Percentiles rank a stretch among this genome's conserved stretches.
Evolutionary conservation across 2,888 invertebrate species (phyloP).

Genomic region (Agriopis leucophaearia): DNA sequence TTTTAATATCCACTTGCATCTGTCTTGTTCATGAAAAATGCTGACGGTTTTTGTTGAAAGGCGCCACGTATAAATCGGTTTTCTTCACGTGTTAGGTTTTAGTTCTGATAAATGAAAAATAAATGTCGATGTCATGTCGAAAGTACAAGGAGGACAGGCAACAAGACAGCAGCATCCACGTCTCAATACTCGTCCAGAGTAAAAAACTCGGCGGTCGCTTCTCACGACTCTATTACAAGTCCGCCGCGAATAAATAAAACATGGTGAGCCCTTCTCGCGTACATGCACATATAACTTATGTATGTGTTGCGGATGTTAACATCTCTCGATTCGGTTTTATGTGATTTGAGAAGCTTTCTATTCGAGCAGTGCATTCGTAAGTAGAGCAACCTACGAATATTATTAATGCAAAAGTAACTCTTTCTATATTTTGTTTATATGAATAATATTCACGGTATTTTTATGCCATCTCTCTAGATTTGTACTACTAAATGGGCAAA

Average conservation of each 20-base stretch:
- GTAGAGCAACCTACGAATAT: slow-evolving; percentile 50
- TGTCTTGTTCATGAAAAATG: slow-evolving; percentile 75
- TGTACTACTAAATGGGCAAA: too few relatives aligned
- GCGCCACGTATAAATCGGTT: slow-evolving; percentile 48
- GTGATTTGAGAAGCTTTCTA: slow-evolving; percentile 79
- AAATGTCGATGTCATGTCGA: slow-evolving; percentile 79
- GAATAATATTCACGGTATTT: too few relatives aligned
- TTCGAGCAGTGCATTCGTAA: slow-evolving; percentile 53
- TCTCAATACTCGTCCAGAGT: slow-evolving; percentile 79
- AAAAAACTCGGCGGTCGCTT: slow-evolving; percentile 82
- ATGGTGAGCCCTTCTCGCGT: slow-evolving; percentile 85
- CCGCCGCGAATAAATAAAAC: slow-evolving; percentile 85
- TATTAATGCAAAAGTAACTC: background rate
- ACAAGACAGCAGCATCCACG: slow-evolving; percentile 85
- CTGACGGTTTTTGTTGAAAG: slow-evolving; percentile 55
- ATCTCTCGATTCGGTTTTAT: slow-evolving; percentile 75
- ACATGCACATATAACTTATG: slow-evolving; percentile 71
- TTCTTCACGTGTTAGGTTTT: slow-evolving; percentile 43
- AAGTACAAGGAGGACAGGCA: slow-evolving; percentile 78
- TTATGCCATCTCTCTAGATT: too few relatives aligned
- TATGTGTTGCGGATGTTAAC: slow-evolving; percentile 78
- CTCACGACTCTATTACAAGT: slow-evolving; percentile 86
- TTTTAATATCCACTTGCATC: slow-evolving; percentile 82
- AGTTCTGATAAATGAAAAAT: slow-evolving; percentile 60
- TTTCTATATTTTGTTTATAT: slow-evolving; percentile 16